Percentiles rank a stretch among this genome's conserved stretches.
Conservation (phyloP, 1,140 invertebrate genomes). For the Lasioglossum baleicum region DNA sequence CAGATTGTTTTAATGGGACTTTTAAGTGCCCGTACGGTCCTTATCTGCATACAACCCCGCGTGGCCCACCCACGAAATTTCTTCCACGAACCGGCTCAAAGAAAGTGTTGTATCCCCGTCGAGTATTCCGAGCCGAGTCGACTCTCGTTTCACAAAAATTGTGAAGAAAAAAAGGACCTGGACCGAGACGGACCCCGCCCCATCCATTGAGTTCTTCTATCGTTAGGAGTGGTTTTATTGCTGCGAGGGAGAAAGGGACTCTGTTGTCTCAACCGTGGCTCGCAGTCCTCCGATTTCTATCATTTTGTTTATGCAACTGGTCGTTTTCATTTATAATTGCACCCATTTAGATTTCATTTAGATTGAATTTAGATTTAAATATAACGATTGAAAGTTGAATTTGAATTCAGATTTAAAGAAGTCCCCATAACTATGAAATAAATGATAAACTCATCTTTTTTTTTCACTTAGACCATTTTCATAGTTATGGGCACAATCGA, state of each 20-base stretch:
- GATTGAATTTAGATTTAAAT: too few species aligned
- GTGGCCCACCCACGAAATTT: slow-evolving; percentile 62
- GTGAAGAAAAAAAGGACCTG: slow-evolving; percentile 1
- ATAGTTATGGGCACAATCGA: too few species aligned
- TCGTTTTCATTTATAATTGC: too few species aligned
- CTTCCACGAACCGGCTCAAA: slow-evolving; percentile 41
- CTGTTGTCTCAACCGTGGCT: neutral
- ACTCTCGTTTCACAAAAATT: slow-evolving; percentile 43
- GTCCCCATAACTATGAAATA: too few species aligned
- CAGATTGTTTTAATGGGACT: slow-evolving; percentile 65
- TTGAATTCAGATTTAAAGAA: too few species aligned
- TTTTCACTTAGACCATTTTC: too few species aligned
- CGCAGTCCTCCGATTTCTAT: too few species aligned
- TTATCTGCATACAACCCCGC: slow-evolving; percentile 59
- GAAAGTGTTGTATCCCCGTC: slow-evolving; percentile 41
- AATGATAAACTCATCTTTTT: too few species aligned
- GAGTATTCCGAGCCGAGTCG: slow-evolving; percentile 6
- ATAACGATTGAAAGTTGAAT: too few species aligned
- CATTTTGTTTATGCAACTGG: too few species aligned
- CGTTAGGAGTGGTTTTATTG: neutral
- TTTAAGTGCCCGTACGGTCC: slow-evolving; percentile 57
- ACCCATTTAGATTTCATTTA: too few species aligned
- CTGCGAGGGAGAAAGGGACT: too few species aligned
- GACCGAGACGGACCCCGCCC: slow-evolving; percentile 21
- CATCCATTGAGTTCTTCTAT: slow-evolving; percentile 2